A percentile compares a stretch with the other conserved stretches of the same genome.
phyloP scores from a whole-genome alignment of 2,113 vertebrate species.

The Myocastor coypus region DNA sequence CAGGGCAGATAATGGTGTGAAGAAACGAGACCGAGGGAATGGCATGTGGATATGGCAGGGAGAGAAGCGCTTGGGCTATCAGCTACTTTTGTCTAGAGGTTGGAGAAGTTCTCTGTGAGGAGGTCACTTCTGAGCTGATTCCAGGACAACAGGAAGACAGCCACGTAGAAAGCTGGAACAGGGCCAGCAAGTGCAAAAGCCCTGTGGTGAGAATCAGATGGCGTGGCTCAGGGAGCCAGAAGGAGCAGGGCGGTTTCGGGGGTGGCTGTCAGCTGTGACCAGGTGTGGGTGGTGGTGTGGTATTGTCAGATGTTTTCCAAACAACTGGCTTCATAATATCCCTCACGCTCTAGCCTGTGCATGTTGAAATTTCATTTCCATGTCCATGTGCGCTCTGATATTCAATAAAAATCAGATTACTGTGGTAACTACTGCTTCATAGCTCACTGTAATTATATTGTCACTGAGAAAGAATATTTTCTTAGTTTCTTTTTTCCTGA shows the following conservation, averaged over 20 bases:
- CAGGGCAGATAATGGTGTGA: background rate
- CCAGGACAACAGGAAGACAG: background rate
- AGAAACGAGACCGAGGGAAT: background rate
- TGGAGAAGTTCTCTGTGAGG: background rate
- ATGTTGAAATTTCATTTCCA: slow-evolving; percentile 58
- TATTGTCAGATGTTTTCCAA: slow-evolving; percentile 31
- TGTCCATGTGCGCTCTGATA: slow-evolving; percentile 34
- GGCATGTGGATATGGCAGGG: background rate
- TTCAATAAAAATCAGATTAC: slow-evolving; percentile 67
- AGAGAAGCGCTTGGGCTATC: background rate
- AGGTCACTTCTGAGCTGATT: background rate
- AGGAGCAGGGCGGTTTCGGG: background rate
- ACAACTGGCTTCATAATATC: background rate
- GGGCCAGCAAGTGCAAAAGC: background rate
- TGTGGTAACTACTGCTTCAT: slow-evolving; percentile 54
- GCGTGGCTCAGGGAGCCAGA: background rate
- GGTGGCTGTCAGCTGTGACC: background rate
- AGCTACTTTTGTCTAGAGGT: background rate
- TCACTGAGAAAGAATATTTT: slow-evolving; percentile 71
- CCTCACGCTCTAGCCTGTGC: background rate
- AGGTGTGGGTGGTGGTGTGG: background rate
- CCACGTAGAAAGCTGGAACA: background rate
- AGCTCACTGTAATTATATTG: slow-evolving; percentile 71
- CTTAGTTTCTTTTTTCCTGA: slow-evolving; percentile 56
- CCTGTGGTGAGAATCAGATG: background rate